These are phyloP conservation scores for Xenus cinereus DNA, from an alignment of 2,113 vertebrate genomes.

Conservation along the genomic window DNA sequence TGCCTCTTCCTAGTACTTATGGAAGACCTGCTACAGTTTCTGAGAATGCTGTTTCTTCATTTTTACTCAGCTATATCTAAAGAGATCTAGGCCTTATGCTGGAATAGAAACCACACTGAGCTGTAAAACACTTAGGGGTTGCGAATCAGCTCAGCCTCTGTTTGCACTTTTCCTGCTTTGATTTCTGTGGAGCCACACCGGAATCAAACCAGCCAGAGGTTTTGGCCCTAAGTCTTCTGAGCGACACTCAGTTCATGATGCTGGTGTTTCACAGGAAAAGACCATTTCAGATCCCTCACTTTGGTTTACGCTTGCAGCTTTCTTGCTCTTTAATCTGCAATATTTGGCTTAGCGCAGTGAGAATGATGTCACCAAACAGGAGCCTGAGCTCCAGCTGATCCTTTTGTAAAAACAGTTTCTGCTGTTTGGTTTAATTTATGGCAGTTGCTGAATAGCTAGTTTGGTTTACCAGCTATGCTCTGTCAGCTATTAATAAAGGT, in stretches of 20 bases:
- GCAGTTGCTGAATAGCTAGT: neutral
- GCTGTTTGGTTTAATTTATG: conserved; percentile 11
- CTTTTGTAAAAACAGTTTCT: conserved; percentile 19
- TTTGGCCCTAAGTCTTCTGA: neutral
- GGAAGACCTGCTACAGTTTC: neutral
- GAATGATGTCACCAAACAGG: conserved; percentile 6
- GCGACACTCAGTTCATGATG: neutral
- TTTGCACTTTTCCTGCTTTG: neutral
- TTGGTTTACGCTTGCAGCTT: conserved; percentile 7
- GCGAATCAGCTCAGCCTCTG: neutral
- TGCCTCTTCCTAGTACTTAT: neutral
- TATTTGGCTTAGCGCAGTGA: neutral
- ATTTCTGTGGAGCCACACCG: neutral
- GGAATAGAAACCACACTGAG: neutral
- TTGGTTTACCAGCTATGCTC: conserved; percentile 5
- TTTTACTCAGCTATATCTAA: neutral
- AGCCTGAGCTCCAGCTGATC: neutral
- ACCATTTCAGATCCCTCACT: neutral
- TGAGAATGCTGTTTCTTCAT: neutral
- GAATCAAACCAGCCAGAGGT: neutral
- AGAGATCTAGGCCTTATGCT: neutral
- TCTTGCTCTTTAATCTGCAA: conserved; percentile 9
- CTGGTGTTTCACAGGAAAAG: neutral
- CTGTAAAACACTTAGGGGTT: neutral
- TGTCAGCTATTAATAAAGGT: conserved; percentile 17